Conservation (phyloP, 2,888 invertebrate genomes). For the Drosophila paramelanica region DNA sequence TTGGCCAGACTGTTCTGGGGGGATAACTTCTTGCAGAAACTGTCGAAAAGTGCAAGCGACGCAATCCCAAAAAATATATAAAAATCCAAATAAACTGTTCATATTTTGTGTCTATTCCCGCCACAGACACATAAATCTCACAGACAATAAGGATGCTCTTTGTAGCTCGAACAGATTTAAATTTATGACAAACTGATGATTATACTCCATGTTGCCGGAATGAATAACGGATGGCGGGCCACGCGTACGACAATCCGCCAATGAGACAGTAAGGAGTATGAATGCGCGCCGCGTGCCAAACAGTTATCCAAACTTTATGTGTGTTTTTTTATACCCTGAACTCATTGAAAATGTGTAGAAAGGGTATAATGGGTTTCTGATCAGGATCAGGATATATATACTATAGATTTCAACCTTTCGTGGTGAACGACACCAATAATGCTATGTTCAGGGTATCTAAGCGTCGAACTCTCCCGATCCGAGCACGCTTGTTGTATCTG, state of each 20-base stretch:
- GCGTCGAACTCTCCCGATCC: no score
- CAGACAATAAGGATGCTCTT: constrained; percentile 48
- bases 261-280: constrained; percentile 34
- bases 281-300: constrained; percentile 56
- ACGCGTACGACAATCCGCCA: constrained; percentile 30
- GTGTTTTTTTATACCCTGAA: no score
- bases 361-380: no score
- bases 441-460: no score
- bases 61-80: constrained; percentile 31
- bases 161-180: constrained; percentile 70
- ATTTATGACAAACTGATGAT: constrained; percentile 84
- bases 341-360: no score
- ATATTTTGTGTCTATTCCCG: constrained; percentile 65
- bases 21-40: constrained; percentile 4
- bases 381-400: no score
- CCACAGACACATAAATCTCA: constrained; percentile 82
- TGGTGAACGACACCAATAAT: no score
- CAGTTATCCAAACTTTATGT: constrained; percentile 27
- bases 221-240: constrained; percentile 8
- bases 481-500: not conserved
- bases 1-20: constrained; percentile 38
- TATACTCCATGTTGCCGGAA: constrained; percentile 58
- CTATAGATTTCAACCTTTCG: no score
- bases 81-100: constrained; percentile 62
- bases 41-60: constrained; percentile 52